These are phyloP conservation scores for Troides oblongomaculatus DNA, from an alignment of 2,888 invertebrate genomes.

Conservation along the genomic window DNA sequence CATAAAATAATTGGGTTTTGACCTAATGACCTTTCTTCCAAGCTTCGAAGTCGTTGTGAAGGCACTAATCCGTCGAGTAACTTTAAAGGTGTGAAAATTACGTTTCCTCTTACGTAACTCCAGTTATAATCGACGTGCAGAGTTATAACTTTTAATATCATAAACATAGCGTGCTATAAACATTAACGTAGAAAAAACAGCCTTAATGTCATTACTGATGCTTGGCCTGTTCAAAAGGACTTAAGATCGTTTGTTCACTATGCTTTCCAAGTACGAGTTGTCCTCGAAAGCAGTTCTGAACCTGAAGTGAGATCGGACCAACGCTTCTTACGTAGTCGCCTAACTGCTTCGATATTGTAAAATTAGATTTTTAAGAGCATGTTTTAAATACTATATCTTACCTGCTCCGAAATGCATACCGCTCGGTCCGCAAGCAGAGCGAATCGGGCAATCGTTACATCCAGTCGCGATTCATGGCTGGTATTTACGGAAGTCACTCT, in stretches of 20 bases:
- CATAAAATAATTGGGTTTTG: constrained; percentile 13
- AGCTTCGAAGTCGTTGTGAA: background rate
- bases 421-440: background rate
- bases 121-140: background rate
- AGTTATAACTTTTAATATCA: too few relatives aligned
- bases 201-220: too few relatives aligned
- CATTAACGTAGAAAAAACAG: too few relatives aligned
- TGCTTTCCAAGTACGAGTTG: too few relatives aligned
- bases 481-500: constrained; percentile 11
- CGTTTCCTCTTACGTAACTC: constrained; percentile 2
- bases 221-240: too few relatives aligned
- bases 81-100: constrained; percentile 1
- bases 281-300: background rate
- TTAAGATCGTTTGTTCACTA: too few relatives aligned
- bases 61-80: constrained; percentile 1
- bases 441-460: background rate
- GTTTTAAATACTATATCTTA: constrained; percentile 1
- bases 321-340: background rate
- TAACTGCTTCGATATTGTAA: too few relatives aligned
- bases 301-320: background rate
- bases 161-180: too few relatives aligned
- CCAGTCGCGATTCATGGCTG: background rate
- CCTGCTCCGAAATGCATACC: background rate
- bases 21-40: constrained; percentile 8
- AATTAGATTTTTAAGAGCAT: background rate